phyloP scores from a whole-genome alignment of 1,140 invertebrate genomes.

The Neotoxoptera formosana region DNA sequence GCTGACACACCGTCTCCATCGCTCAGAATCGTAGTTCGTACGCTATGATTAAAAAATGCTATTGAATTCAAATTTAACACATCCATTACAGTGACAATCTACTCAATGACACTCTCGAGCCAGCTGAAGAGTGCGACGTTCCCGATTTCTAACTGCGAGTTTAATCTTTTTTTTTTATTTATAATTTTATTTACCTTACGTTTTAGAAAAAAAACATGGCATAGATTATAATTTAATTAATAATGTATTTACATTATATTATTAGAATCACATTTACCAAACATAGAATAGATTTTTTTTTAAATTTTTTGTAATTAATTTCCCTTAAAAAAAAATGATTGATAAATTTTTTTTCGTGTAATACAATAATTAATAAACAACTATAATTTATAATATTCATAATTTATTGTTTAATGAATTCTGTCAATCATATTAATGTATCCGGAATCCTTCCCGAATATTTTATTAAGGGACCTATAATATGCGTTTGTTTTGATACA shows the following conservation, averaged over 20 bases:
- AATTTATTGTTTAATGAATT: background rate
- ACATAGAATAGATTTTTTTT: too few species aligned
- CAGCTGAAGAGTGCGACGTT: too few species aligned
- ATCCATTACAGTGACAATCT: background rate
- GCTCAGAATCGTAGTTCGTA: background rate
- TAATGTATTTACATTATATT: too few species aligned
- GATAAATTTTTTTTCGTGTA: too few species aligned
- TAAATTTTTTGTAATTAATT: too few species aligned
- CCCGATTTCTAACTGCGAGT: too few species aligned
- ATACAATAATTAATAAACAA: too few species aligned
- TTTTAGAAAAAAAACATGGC: background rate
- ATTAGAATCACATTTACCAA: too few species aligned
- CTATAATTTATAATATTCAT: too few species aligned
- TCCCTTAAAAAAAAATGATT: too few species aligned
- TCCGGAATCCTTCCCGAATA: background rate
- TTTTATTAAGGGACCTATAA: background rate
- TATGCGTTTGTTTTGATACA: background rate
- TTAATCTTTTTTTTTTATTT: background rate
- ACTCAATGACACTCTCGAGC: background rate
- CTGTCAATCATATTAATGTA: background rate
- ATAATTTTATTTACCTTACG: background rate
- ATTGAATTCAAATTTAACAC: background rate
- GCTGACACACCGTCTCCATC: background rate
- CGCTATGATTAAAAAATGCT: background rate
- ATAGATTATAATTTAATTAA: too few species aligned